These are phyloP conservation scores for Cheilinus undulatus DNA, from an alignment of 2,113 vertebrate species.

Conservation along the genomic window DNA sequence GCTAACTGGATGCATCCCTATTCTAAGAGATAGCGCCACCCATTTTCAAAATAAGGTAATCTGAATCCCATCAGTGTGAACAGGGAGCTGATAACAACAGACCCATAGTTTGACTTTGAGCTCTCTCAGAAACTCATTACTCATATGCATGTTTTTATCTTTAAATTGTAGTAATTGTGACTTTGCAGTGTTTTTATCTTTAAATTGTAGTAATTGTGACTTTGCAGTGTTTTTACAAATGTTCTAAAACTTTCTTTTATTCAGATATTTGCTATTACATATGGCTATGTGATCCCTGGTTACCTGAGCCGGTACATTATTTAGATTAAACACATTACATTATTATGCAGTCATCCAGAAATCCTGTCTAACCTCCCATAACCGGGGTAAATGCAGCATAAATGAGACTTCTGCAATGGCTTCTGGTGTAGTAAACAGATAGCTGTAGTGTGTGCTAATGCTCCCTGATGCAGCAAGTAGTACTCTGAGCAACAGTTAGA, in stretches of 20 bases:
- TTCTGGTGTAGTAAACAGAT: slow-evolving; percentile 1
- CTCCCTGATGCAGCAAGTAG: slow-evolving; percentile 20
- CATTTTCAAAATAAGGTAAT: no score
- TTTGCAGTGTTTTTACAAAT: background rate
- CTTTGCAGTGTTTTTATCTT: no score
- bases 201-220: no score
- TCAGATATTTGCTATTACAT: background rate
- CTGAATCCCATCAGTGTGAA: no score
- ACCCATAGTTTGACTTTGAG: no score
- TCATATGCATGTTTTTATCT: no score
- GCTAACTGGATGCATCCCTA: no score
- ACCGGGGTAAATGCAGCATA: background rate
- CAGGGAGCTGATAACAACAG: no score
- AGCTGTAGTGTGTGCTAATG: slow-evolving; percentile 7
- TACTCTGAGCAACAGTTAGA: slow-evolving; percentile 8
- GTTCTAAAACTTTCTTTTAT: background rate
- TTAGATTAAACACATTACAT: background rate
- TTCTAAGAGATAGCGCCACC: no score
- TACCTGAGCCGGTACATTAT: background rate
- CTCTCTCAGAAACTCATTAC: no score
- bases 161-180: no score
- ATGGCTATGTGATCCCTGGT: background rate
- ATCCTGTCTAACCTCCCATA: background rate
- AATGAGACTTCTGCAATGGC: slow-evolving; percentile 12
- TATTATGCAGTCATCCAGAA: background rate